phyloP scores from a whole-genome alignment of 2,888 invertebrate species.

The Lasioglossum malachurum region DNA sequence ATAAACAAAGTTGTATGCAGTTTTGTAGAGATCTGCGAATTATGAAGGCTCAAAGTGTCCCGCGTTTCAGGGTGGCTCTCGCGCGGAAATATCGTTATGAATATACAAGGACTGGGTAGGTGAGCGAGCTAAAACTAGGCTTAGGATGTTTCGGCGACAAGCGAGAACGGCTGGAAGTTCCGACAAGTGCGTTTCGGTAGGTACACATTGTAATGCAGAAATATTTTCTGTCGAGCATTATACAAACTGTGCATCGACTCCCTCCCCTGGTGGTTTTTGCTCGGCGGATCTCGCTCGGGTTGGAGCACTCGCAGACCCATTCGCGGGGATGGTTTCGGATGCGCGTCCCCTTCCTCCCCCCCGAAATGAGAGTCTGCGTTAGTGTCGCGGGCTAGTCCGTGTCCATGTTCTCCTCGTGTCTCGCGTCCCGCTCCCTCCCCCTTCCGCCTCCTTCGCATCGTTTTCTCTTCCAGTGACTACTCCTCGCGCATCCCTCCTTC shows the following conservation, averaged over 20 bases:
- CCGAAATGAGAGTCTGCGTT: slow-evolving; percentile 70
- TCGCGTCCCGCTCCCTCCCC: neutral
- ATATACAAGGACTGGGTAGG: slow-evolving; percentile 65
- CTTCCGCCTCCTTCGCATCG: neutral
- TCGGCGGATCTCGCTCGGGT: slow-evolving; percentile 48
- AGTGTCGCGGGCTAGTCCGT: slow-evolving; percentile 69
- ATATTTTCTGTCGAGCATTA: slow-evolving; percentile 76
- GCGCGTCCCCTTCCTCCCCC: slow-evolving; percentile 24
- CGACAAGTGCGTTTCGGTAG: slow-evolving; percentile 58
- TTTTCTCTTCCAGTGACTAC: slow-evolving; percentile 27
- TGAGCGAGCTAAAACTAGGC: slow-evolving; percentile 42
- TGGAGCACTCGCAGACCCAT: slow-evolving; percentile 74
- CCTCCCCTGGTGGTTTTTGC: neutral
- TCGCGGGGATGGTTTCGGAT: slow-evolving; percentile 66
- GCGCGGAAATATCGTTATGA: slow-evolving; percentile 68
- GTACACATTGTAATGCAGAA: slow-evolving; percentile 75
- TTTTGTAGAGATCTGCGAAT: neutral
- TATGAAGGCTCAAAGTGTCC: neutral
- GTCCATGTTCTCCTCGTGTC: slow-evolving; percentile 5
- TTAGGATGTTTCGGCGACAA: slow-evolving; percentile 25
- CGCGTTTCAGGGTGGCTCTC: slow-evolving; percentile 48
- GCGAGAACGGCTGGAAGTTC: slow-evolving; percentile 56
- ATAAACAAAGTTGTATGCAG: neutral
- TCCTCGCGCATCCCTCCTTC: slow-evolving; percentile 14
- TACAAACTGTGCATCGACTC: slow-evolving; percentile 80